phyloP scores from a whole-genome alignment of 1,140 invertebrate species.

The Druon quercuslanigerum region DNA sequence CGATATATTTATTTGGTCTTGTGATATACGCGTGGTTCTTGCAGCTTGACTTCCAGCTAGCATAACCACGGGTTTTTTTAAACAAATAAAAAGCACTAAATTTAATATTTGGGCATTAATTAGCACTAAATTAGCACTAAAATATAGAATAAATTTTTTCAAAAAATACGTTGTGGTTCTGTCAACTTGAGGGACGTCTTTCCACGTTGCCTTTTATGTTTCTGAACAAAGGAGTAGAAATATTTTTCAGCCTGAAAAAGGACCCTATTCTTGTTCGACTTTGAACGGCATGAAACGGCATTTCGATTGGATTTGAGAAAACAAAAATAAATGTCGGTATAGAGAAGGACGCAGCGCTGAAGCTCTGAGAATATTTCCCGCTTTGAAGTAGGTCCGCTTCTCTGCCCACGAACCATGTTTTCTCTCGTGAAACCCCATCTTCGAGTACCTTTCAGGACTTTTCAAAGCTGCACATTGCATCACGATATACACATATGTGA shows the following conservation, averaged over 20 bases:
- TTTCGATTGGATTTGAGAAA: slow-evolving; percentile 44
- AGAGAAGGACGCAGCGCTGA: slow-evolving; percentile 37
- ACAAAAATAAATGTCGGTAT: slow-evolving; percentile 47
- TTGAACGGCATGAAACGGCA: slow-evolving; percentile 40
- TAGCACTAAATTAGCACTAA: too few relatives aligned
- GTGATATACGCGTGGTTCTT: too few relatives aligned
- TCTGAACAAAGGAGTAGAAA: slow-evolving; percentile 11
- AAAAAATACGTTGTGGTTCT: too few relatives aligned
- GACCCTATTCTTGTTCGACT: slow-evolving; percentile 5
- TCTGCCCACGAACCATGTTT: slow-evolving; percentile 19
- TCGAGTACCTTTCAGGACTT: slow-evolving; percentile 38
- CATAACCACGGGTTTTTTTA: too few relatives aligned
- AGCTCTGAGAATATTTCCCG: slow-evolving; percentile 43
- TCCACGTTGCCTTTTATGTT: slow-evolving; percentile 17
- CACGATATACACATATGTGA: slow-evolving; percentile 33
- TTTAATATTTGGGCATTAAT: too few relatives aligned
- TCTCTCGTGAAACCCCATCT: slow-evolving; percentile 33
- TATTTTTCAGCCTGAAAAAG: neutral
- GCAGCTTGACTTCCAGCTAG: too few relatives aligned
- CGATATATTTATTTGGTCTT: too few relatives aligned
- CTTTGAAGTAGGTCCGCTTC: slow-evolving; percentile 39
- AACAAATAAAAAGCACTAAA: too few relatives aligned
- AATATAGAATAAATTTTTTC: too few relatives aligned
- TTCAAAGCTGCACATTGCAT: slow-evolving; percentile 42
- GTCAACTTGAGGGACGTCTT: neutral